These are phyloP conservation scores for Rhopalosiphum nymphaeae DNA, from an alignment of 2,888 invertebrate genomes.

Conservation along the genomic window DNA sequence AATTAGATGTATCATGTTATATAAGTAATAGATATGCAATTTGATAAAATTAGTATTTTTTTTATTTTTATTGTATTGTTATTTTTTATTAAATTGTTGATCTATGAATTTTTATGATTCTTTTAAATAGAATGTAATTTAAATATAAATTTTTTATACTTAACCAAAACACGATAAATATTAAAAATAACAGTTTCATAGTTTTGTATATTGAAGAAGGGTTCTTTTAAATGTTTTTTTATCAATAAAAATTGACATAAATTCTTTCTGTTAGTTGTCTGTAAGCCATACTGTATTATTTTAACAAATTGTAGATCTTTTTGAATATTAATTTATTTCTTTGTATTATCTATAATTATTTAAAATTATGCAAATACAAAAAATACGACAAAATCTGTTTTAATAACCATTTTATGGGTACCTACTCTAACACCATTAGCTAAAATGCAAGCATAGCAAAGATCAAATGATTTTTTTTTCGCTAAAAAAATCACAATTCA, in stretches of 20 bases:
- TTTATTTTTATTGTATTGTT: neutral
- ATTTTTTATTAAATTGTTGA: neutral
- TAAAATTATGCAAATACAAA: neutral
- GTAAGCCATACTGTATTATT: neutral
- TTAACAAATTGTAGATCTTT: neutral
- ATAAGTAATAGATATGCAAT: neutral
- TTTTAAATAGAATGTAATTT: neutral
- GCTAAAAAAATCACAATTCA: conserved; percentile 44
- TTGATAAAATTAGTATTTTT: neutral
- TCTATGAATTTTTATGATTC: neutral
- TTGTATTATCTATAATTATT: neutral
- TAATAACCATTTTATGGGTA: conserved; percentile 3
- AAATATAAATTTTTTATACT: neutral
- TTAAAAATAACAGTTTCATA: neutral
- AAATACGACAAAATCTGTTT: neutral
- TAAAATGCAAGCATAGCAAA: conserved; percentile 30
- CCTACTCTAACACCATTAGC: conserved; percentile 28
- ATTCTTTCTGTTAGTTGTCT: neutral
- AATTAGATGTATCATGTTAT: neutral
- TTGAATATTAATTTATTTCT: neutral
- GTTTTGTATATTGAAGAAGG: neutral
- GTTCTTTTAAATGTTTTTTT: neutral
- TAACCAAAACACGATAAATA: neutral
- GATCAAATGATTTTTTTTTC: conserved; percentile 32
- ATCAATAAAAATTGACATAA: neutral